Base-by-base conservation (phyloP, 2,888 invertebrate genomes). In the Nomada ferruginata region DNA sequence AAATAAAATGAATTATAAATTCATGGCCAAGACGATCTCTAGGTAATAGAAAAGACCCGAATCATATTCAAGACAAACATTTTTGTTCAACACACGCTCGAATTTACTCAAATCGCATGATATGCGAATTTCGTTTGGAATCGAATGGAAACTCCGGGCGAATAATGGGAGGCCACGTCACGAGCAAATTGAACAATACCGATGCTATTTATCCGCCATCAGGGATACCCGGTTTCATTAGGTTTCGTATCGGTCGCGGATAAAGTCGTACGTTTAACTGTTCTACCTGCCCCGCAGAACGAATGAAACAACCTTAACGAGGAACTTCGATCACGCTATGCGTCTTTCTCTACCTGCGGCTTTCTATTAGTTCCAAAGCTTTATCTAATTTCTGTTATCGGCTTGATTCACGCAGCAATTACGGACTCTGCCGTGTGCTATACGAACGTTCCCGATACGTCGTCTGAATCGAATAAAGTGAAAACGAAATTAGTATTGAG, bases 131-230 rank as follows among this genome's bases (percentile, higher is more conserved):
- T 69, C 57, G 42, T 44, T 5, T 23, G 18, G 13, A 13, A 59
- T 82, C 70, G 65, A 80, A 80, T 75, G 59, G 70, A 63, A 68
- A 50, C 78, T 79, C 78, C 68, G 23, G 29, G 47, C 42, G 47
- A 59, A 57, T 53, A 75, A 77, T 60, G 75, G 60, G 71, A 55
- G 18, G 71, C 68, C 63, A 63, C 66, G 68, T 65, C 75, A 70
- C 70, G 64, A 69, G 63, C 53, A 69, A 79, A 79, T 76, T 53
- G 64, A 55, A 63, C 68, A 66, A 74, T 60, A 52, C 26, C 57
- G 69, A 42, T 47, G 65, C 71, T 76, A 80, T 80, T 80, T 80
- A 80, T 80, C 57, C 63, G 68, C 72, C 59, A 77, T 80, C 66
- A 73, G 72, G 29, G 68, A 80, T 73, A 69, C 77, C 68, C 29